Percentiles rank a stretch among this genome's conserved stretches.
phyloP scores from a whole-genome alignment of 2,888 invertebrate genomes.

The Leptinotarsa rubiginosa region DNA sequence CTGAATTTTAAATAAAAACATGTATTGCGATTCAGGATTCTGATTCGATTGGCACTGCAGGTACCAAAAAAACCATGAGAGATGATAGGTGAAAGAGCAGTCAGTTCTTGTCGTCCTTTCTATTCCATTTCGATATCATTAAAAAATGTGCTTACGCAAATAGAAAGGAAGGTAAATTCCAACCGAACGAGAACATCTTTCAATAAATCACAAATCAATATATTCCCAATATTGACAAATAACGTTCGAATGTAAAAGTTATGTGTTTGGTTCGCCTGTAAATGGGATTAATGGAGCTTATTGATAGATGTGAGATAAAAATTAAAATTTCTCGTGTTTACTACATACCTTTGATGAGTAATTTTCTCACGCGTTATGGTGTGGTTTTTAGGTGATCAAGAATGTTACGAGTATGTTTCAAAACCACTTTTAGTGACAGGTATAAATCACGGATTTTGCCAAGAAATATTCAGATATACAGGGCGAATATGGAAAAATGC shows the following conservation, averaged over 20 bases:
- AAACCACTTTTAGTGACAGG: not conserved
- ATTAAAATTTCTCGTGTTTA: not conserved
- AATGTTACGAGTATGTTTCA: constrained; percentile 3
- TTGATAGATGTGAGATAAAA: not conserved
- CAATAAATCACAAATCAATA: constrained; percentile 1
- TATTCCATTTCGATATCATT: not conserved
- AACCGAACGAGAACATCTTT: not conserved
- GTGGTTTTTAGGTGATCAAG: not conserved
- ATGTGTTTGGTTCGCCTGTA: not conserved
- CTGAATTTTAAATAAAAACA: too few species aligned
- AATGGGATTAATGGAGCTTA: not conserved
- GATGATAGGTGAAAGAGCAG: too few species aligned
- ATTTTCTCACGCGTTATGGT: not conserved
- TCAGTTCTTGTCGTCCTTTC: not conserved
- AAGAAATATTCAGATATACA: not conserved
- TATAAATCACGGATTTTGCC: not conserved
- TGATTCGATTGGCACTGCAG: too few species aligned
- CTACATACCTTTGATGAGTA: not conserved
- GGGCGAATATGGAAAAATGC: too few species aligned
- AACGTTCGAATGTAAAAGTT: not conserved
- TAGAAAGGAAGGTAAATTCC: not conserved
- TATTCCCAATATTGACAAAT: constrained; percentile 3
- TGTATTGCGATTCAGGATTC: too few species aligned
- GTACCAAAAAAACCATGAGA: too few species aligned
- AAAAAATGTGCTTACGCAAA: constrained; percentile 7